Percentiles rank a stretch among this genome's conserved stretches.
phyloP scores from a whole-genome alignment of 2,113 vertebrate species.

The Vireo altiloquus region DNA sequence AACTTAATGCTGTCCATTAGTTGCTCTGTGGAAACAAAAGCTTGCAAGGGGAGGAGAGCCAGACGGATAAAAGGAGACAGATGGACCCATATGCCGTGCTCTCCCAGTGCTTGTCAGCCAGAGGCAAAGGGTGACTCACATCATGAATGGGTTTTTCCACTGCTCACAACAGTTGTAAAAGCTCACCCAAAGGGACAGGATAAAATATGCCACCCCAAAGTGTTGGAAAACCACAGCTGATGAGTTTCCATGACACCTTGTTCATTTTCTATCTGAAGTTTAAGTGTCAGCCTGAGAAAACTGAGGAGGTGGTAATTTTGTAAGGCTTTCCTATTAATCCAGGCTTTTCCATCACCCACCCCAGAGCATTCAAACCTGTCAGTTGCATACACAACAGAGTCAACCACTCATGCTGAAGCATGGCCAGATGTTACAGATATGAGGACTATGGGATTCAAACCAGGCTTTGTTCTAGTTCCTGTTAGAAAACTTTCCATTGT shows the following conservation, averaged over 20 bases:
- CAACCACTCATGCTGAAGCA: not conserved
- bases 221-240: not conserved
- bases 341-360: not conserved
- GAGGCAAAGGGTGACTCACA: conserved; percentile 27
- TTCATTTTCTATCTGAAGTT: not conserved
- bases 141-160: conserved; percentile 9
- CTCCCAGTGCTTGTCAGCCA: not conserved
- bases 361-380: not conserved
- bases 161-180: not conserved
- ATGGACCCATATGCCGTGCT: not conserved
- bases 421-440: not conserved
- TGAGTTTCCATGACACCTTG: not conserved
- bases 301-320: not conserved
- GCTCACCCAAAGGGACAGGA: not conserved
- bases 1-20: conserved; percentile 29
- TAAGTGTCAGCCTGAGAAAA: not conserved
- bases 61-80: conserved; percentile 52
- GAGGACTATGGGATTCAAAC: not conserved
- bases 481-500: not conserved
- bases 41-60: not conserved
- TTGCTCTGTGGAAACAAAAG: conserved; percentile 31
- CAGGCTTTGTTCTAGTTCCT: not conserved
- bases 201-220: not conserved
- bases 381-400: not conserved
- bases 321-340: not conserved